Evolutionary conservation across 1,140 invertebrate genomes (phyloP).

Genomic region (Littorina saxatilis): DNA sequence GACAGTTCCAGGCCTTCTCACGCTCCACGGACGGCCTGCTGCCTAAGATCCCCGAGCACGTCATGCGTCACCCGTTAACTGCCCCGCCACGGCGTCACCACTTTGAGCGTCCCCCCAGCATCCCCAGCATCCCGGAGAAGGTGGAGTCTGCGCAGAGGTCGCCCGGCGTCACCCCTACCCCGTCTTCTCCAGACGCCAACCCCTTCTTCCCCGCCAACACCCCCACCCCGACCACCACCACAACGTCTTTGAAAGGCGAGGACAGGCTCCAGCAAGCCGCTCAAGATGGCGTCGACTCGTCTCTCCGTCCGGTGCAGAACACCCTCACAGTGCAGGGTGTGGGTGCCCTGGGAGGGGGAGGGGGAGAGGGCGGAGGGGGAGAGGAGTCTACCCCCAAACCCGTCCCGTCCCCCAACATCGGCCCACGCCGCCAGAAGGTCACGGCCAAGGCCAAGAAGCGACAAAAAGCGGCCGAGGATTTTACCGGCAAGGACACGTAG

Average conservation of each 20-base stretch:
- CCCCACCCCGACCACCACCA: not conserved
- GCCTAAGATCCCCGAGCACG: conserved; percentile 54
- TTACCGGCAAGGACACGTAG: conserved; percentile 14
- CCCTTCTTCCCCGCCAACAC: not conserved
- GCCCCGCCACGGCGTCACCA: conserved; percentile 35
- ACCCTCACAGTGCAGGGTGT: not conserved
- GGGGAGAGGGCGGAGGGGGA: not conserved
- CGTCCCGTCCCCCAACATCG: conserved; percentile 51
- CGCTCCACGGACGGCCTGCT: conserved; percentile 79
- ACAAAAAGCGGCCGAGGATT: conserved; percentile 60
- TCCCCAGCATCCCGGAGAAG: conserved; percentile 48
- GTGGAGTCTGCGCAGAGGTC: conserved; percentile 25
- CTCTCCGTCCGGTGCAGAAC: not conserved
- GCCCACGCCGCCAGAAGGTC: conserved; percentile 59
- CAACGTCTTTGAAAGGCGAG: not conserved
- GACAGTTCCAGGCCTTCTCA: conserved; percentile 69
- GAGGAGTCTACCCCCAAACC: conserved; percentile 40
- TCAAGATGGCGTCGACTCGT: not conserved
- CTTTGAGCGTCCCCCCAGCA: conserved; percentile 35
- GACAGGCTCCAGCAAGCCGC: conserved; percentile 22
- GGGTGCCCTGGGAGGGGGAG: not conserved
- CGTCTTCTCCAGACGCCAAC: not conserved
- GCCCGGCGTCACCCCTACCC: not conserved
- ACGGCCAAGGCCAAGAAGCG: conserved; percentile 70
- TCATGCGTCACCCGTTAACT: not conserved